Evolutionary conservation across 1,140 invertebrate species (phyloP), one percentile per base, ranked within the genome.

Genomic region (Drosophila nasuta): DNA sequence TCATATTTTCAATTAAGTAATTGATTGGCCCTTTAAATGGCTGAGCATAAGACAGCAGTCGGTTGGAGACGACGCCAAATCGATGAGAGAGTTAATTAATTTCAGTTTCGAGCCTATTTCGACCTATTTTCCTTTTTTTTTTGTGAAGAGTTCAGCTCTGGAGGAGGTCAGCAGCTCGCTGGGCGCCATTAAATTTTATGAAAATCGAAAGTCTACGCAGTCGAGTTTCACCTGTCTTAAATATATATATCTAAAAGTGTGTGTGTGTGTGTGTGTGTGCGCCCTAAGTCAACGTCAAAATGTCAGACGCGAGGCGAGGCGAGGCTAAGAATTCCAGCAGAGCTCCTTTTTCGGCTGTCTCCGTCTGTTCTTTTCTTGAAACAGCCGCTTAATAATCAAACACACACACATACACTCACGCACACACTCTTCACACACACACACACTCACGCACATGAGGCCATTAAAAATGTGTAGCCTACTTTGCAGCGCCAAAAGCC

Each of bases 1-100:
- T 73, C 38, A 73, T 63, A 82, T 86, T 88, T 83, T 82, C 81
- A 86, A 87, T 88, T 83, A 88, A 88, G 85, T 83, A 88, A 89
- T 83, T 88, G 82, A 87, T 87, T 82, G 82, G 75, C 65, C 72
- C 59, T 70, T 70, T 72, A 76, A 76, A 72, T 72, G 68, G 48
- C 48, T 69, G 63, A 28, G 58, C 45, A 33, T 30, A 30, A 28
- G 33, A 30, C n/a, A 46, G n/a, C 35, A 45, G 45, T 38, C 10
- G 35, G 35, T 13, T 41, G 20, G n/a, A 51, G 41, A 13, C 20
- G 45, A 59, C 48, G 20, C 46, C 71, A 71, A 86, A 86, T 87
- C 82, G 82, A 87, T 87, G 79, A 63, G 75, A 82, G 67, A 82
- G 67, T 88, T 88, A 87, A 87, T 87, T 87, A 88, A 88, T 80